These are phyloP conservation scores for Heterocephalus glaber DNA, from an alignment of 2,113 vertebrate genomes.

Conservation along the genomic window DNA sequence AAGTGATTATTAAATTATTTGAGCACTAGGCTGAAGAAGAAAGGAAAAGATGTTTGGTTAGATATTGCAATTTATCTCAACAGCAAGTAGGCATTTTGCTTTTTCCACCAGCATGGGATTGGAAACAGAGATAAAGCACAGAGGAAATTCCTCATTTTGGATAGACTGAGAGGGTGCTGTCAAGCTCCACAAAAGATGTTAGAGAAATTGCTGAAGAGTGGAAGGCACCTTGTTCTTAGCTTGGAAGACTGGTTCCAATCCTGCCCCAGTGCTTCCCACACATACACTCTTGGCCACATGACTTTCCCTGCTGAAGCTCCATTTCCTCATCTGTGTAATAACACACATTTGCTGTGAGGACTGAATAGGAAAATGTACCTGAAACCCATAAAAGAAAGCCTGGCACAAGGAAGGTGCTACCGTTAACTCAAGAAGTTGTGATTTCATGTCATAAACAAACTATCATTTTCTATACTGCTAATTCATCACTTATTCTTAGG, in stretches of 20 bases:
- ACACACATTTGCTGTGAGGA: not conserved
- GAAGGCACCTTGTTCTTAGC: not conserved
- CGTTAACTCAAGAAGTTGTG: not conserved
- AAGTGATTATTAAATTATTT: not conserved
- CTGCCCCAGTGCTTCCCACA: not conserved
- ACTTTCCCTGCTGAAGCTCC: not conserved
- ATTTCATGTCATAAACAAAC: slow-evolving; percentile 12
- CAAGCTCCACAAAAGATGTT: not conserved
- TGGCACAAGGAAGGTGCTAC: not conserved
- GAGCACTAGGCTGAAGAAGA: not conserved
- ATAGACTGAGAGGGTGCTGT: not conserved
- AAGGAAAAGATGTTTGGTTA: not conserved
- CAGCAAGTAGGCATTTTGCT: not conserved
- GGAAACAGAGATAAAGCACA: not conserved
- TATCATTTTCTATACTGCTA: not conserved
- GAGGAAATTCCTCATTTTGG: not conserved
- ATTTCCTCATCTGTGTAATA: not conserved
- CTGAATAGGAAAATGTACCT: not conserved
- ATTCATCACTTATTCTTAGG: not conserved
- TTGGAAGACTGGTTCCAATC: not conserved
- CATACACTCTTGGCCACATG: not conserved
- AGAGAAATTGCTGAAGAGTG: not conserved
- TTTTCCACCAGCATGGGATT: not conserved
- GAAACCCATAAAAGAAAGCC: not conserved
- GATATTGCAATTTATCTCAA: not conserved